Evolutionary conservation across 2,888 invertebrate genomes (phyloP).

Genomic region (Cantharis flavilabris): DNA sequence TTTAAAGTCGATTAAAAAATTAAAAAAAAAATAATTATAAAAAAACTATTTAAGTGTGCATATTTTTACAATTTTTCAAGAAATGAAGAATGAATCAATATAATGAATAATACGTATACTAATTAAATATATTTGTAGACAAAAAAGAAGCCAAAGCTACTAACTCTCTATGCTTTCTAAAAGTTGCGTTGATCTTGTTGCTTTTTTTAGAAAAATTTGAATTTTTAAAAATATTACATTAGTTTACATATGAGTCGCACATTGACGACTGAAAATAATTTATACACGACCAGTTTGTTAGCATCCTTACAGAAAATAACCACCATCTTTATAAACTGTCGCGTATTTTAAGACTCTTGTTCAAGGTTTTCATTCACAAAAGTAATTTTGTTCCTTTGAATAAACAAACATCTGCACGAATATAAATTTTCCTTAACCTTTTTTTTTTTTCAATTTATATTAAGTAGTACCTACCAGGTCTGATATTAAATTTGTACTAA

Average conservation of each 20-base stretch:
- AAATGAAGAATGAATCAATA: conserved; percentile 48
- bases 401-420: neutral
- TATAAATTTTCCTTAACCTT: neutral
- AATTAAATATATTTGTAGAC: conserved; percentile 39
- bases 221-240: conserved; percentile 26
- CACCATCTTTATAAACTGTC: neutral
- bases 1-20: conserved; percentile 44
- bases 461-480: too few species aligned
- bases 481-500: too few species aligned
- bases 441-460: too few species aligned
- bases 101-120: conserved; percentile 52
- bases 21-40: conserved; percentile 36
- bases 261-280: conserved; percentile 31
- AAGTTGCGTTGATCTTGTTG: conserved; percentile 51
- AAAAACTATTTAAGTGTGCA: conserved; percentile 48
- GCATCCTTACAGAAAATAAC: neutral
- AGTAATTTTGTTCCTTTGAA: conserved; percentile 8
- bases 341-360: conserved; percentile 11
- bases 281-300: conserved; percentile 14
- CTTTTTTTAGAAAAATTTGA: conserved; percentile 39
- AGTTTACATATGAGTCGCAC: conserved; percentile 39
- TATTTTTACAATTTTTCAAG: conserved; percentile 53
- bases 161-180: conserved; percentile 46
- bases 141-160: conserved; percentile 33
- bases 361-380: conserved; percentile 16